Conservation (phyloP, 1,140 invertebrate species). For the Drosophila hydei region DNA sequence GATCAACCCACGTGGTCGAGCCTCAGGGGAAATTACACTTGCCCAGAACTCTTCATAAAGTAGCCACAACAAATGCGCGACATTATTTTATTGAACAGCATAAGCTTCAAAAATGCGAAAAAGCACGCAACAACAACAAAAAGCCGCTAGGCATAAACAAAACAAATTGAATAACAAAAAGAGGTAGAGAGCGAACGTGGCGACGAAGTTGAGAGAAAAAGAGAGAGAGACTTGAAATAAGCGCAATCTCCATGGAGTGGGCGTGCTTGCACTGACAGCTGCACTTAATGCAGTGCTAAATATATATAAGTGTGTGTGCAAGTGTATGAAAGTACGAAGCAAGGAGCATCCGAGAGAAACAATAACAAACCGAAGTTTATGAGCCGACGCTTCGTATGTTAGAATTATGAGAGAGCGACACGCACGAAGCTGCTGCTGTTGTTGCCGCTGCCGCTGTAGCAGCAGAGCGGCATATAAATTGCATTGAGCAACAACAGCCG, state of each 20-base stretch:
- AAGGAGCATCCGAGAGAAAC: conserved; percentile 22
- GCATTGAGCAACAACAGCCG: conserved; percentile 48
- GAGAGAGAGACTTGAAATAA: conserved; percentile 1
- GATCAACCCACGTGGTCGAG: conserved; percentile 4
- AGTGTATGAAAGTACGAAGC: neutral
- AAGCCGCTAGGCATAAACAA: conserved; percentile 40
- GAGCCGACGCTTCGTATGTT: conserved; percentile 43
- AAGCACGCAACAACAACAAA: conserved; percentile 23
- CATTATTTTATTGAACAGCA: conserved; percentile 32
- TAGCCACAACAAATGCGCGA: conserved; percentile 26
- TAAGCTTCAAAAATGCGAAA: conserved; percentile 26
- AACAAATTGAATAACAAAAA: conserved; percentile 48
- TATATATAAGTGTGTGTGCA: neutral
- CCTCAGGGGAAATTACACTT: conserved; percentile 32
- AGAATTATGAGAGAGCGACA: conserved; percentile 68
- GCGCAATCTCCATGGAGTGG: conserved; percentile 43
- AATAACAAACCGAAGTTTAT: conserved; percentile 72
- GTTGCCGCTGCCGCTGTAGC: conserved; percentile 21
- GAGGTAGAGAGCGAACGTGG: neutral
- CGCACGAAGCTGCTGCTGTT: conserved; percentile 53
- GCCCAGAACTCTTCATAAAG: conserved; percentile 23
- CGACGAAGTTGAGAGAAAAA: conserved; percentile 2
- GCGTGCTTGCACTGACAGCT: conserved; percentile 18
- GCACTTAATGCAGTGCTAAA: conserved; percentile 34
- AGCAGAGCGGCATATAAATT: conserved; percentile 58